These are phyloP conservation scores for Etheostoma nigrum DNA, from an alignment of 2,797 vertebrate genomes.

Conservation along the genomic window DNA sequence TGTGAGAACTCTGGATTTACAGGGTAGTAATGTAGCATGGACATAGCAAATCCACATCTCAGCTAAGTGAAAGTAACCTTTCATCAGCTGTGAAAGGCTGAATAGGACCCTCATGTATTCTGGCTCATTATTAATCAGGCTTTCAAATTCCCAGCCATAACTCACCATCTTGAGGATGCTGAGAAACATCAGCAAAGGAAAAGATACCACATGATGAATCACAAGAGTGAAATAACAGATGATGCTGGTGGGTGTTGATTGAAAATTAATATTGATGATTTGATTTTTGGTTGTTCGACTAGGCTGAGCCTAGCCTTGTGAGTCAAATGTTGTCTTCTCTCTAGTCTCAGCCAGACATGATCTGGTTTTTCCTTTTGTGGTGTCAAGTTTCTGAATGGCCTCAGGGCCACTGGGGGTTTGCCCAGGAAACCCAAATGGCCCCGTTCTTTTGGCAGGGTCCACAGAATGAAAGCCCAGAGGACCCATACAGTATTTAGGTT, in stretches of 20 bases:
- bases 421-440: constrained; percentile 56
- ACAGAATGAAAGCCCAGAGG: constrained; percentile 40
- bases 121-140: constrained; percentile 49
- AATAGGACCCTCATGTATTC: constrained; percentile 57
- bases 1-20: no score
- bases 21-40: not conserved
- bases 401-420: constrained; percentile 41
- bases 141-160: constrained; percentile 72
- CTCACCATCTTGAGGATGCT: constrained; percentile 47
- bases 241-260: constrained; percentile 15
- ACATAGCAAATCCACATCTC: constrained; percentile 26
- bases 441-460: constrained; percentile 52
- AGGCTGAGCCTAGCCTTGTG: constrained; percentile 11
- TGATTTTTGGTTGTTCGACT: constrained; percentile 56
- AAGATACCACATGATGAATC: constrained; percentile 22
- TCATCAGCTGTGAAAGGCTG: constrained; percentile 32
- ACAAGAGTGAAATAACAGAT: not conserved
- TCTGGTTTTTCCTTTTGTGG: constrained; percentile 60
- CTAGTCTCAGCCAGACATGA: constrained; percentile 52
- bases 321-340: constrained; percentile 41
- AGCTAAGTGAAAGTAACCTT: constrained; percentile 27
- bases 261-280: constrained; percentile 46
- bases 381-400: constrained; percentile 69
- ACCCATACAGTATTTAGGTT: constrained; percentile 60
- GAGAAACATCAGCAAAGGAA: constrained; percentile 38